These are phyloP conservation scores for Zonotrichia leucophrys DNA, from an alignment of 2,113 vertebrate species.

Conservation along the genomic window DNA sequence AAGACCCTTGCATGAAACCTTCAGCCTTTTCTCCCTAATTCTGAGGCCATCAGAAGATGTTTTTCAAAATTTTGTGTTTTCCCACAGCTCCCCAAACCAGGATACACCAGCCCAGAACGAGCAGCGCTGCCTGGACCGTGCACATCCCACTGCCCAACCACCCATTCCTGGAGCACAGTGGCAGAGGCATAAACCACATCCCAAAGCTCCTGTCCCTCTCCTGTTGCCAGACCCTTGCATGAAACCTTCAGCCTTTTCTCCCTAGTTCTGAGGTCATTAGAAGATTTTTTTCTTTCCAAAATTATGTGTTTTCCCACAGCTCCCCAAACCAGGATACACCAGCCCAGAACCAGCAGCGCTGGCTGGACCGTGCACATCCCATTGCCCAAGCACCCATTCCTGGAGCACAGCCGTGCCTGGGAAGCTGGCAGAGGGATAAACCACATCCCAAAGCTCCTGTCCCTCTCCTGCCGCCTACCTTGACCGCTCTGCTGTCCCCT, in stretches of 20 bases:
- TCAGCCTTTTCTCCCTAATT: not conserved
- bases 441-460: accelerated
- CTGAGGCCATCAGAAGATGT: not conserved
- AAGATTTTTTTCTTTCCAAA: not conserved
- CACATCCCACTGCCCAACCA: too few relatives aligned
- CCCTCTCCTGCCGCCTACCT: not conserved
- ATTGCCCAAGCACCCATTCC: accelerated
- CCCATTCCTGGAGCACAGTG: too few relatives aligned
- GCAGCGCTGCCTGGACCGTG: too few relatives aligned
- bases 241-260: not conserved
- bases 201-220: too few relatives aligned
- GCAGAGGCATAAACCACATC: too few relatives aligned
- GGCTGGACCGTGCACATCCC: accelerated
- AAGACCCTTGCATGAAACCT: not conserved
- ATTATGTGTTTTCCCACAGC: accelerated
- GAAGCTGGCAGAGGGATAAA: not conserved
- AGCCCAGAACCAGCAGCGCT: accelerated
- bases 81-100: accelerated
- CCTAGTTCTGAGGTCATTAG: accelerated
- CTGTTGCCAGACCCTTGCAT: not conserved
- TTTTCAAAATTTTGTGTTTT: accelerated
- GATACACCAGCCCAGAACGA: too few relatives aligned
- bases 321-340: accelerated
- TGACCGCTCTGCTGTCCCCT: accelerated
- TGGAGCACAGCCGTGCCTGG: accelerated